Evolutionary conservation across 2,888 invertebrate species (phyloP).

Genomic region (Orthonevra nobilis): DNA sequence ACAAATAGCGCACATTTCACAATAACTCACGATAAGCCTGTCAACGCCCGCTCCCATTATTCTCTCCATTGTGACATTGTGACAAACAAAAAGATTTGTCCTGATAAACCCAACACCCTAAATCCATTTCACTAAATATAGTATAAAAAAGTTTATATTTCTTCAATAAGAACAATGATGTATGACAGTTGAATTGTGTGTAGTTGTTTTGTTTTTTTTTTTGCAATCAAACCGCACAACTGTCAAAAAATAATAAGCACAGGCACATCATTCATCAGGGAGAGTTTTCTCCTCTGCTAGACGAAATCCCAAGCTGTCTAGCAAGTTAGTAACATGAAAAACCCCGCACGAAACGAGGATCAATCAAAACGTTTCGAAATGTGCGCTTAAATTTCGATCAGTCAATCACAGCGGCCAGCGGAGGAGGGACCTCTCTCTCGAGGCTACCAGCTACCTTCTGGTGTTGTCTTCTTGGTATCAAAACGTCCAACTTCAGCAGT

Average conservation of each 20-base stretch:
- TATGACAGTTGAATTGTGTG: conserved; percentile 35
- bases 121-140: conserved; percentile 28
- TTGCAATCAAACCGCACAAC: conserved; percentile 16
- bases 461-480: background rate
- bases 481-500: background rate
- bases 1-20: conserved; percentile 31
- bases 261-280: conserved; percentile 50
- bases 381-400: conserved; percentile 61
- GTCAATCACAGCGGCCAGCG: conserved; percentile 27
- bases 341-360: conserved; percentile 47
- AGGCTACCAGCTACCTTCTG: background rate
- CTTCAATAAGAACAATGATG: conserved; percentile 33
- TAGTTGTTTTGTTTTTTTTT: conserved; percentile 1
- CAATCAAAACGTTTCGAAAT: conserved; percentile 50
- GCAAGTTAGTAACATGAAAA: conserved; percentile 44
- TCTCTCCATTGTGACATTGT: conserved; percentile 26
- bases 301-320: conserved; percentile 59
- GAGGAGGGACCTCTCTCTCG: too few relatives aligned
- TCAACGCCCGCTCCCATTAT: conserved; percentile 34
- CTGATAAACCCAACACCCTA: conserved; percentile 23
- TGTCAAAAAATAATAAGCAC: conserved; percentile 6
- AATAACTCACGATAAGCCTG: conserved; percentile 51
- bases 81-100: conserved; percentile 30
- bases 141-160: too few relatives aligned
- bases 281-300: conserved; percentile 34